Evolutionary conservation across 1,140 invertebrate genomes (phyloP).

Genomic region (Akabosia matsudoensis): DNA sequence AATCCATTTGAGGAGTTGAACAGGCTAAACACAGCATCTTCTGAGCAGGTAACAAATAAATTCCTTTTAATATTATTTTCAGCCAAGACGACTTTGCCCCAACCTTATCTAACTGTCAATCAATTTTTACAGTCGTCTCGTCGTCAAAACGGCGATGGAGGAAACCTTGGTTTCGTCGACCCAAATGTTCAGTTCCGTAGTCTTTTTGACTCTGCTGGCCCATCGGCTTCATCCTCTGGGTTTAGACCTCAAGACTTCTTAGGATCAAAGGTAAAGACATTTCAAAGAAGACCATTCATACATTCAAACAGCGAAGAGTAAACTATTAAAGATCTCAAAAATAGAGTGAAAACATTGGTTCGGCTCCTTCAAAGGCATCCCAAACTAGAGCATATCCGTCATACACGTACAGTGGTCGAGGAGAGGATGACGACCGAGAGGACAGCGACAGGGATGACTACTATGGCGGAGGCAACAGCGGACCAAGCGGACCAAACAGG

Average conservation of each 20-base stretch:
- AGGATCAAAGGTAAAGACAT: conserved; percentile 35
- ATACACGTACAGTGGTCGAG: conserved; percentile 43
- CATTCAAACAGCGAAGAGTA: too few species aligned
- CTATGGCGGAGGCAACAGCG: not conserved
- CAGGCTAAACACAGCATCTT: conserved; percentile 33
- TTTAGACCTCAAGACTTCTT: conserved; percentile 45
- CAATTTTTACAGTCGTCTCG: conserved; percentile 10
- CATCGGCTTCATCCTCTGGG: conserved; percentile 28
- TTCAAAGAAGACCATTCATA: too few species aligned
- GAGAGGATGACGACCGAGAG: conserved; percentile 11
- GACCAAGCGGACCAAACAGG: conserved; percentile 23
- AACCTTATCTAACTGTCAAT: not conserved
- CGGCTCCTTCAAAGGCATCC: conserved; percentile 40
- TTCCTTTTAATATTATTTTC: not conserved
- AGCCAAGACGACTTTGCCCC: not conserved
- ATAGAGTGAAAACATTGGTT: conserved; percentile 34
- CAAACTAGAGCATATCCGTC: conserved; percentile 43
- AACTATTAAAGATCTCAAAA: not conserved
- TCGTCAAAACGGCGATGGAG: conserved; percentile 22
- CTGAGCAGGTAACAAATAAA: conserved; percentile 25
- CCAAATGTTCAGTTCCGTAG: conserved; percentile 45
- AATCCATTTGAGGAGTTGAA: conserved; percentile 27
- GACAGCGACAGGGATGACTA: conserved; percentile 9
- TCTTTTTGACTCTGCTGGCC: conserved; percentile 39
- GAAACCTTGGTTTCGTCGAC: conserved; percentile 43